A percentile compares a stretch with the other conserved stretches of the same genome.
These are phyloP conservation scores for Drosophila kuntzei DNA, from an alignment of 2,888 invertebrate species.

Conservation along the genomic window DNA sequence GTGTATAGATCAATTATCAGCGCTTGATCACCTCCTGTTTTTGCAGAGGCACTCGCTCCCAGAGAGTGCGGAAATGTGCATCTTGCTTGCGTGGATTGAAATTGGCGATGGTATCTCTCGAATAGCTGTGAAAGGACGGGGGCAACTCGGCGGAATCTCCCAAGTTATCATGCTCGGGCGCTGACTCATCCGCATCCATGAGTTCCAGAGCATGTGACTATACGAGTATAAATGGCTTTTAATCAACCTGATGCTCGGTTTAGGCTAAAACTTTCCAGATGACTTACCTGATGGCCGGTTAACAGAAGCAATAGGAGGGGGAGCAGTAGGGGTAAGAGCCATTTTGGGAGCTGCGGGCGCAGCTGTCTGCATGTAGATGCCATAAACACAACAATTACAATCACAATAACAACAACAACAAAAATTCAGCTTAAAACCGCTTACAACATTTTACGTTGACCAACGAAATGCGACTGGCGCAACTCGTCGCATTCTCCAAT, in stretches of 20 bases:
- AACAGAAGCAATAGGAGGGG: constrained; percentile 17
- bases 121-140: constrained; percentile 44
- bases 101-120: constrained; percentile 63
- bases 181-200: constrained; percentile 66
- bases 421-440: constrained; percentile 27
- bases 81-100: constrained; percentile 67
- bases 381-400: constrained; percentile 24
- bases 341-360: constrained; percentile 1
- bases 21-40: constrained; percentile 68
- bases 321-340: constrained; percentile 18
- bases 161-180: constrained; percentile 33
- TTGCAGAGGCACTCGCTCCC: constrained; percentile 61
- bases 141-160: constrained; percentile 59
- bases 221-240: not conserved
- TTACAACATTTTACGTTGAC: constrained; percentile 71
- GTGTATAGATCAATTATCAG: constrained; percentile 21
- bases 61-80: constrained; percentile 55
- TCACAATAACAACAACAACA: constrained; percentile 9
- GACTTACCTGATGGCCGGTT: constrained; percentile 39
- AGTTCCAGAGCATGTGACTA: constrained; percentile 56
- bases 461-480: constrained; percentile 58
- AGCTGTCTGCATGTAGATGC: constrained; percentile 16
- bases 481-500: constrained; percentile 32
- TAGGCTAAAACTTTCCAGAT: not conserved
- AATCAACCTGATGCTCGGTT: not conserved